Evolutionary conservation across 2,113 vertebrate species (phyloP), one percentile per base, ranked within the genome.

Genomic region (Eonycteris spelaea): DNA sequence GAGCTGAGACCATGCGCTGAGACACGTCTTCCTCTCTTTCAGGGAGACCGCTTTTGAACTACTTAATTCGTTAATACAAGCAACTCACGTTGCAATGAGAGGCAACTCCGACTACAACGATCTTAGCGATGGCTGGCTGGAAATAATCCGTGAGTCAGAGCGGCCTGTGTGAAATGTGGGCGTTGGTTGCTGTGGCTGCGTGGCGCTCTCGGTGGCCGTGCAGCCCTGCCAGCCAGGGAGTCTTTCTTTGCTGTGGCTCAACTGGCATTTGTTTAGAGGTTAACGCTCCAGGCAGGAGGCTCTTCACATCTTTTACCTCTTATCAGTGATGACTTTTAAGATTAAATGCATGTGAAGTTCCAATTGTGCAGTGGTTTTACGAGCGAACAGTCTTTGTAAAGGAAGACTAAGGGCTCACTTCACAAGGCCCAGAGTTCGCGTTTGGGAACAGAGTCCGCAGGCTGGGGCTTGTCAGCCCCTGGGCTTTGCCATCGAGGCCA

Each of bases 61-160:
- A 22, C 97, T 99, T 75, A 97, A 88, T 86, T 97, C 97, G 10
- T 97, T 99, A 83, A 95, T 99, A 74, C 96, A 96, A 95, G 98
- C 98, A 19, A 99, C 98, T 71, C 98, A 98, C 1, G 65, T 99
- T 21, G 99, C 99, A 33, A 99, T 93, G 95, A 98, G 97, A 95
- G 98, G 98, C 96, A 99, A 99, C 91, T 99, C 99, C 11, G 97
- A 98, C 96, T 82, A 97, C 78, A 86, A 61, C 0, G 96, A 98
- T 38, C 67, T 95, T 24, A 93, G 93, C 10, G 96, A 97, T 0
- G 99, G 99, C 97, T 99, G 99, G 99, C 91, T 99, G 24, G 97
- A 99, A 85, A 98, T 99, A 38, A 98, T 98, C 43, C 98, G 99
- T 99, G 95, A 99, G 99, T 99, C 80, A 68, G 2, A n/a, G 48